These are phyloP conservation scores for Prosopocoilus inquinatus DNA, from an alignment of 2,888 invertebrate genomes.

Conservation along the genomic window DNA sequence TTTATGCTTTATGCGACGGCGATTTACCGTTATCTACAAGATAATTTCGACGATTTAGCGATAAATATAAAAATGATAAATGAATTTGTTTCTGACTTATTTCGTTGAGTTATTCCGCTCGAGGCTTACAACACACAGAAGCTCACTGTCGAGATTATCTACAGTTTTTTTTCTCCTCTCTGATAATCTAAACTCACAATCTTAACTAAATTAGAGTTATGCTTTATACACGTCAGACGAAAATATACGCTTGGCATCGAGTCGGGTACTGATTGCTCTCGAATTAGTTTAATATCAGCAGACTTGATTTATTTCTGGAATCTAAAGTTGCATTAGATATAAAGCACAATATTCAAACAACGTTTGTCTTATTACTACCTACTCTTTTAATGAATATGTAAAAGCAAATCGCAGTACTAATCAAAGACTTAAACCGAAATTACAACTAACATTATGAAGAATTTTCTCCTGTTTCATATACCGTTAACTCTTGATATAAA, in stretches of 20 bases:
- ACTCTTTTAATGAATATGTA: no score
- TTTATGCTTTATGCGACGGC: no score
- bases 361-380: no score
- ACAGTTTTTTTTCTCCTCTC: neutral
- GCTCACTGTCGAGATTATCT: conserved; percentile 15
- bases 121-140: conserved; percentile 8
- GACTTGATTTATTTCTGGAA: neutral
- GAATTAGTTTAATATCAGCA: neutral
- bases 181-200: conserved; percentile 1
- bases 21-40: neutral
- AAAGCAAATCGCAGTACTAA: no score
- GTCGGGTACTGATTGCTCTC: neutral
- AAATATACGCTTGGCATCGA: conserved; percentile 4
- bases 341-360: no score
- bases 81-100: conserved; percentile 1
- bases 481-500: no score
- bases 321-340: no score
- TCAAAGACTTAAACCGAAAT: no score
- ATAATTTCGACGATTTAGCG: neutral
- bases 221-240: conserved; percentile 15
- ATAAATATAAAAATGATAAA: neutral
- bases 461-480: no score
- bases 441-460: no score
- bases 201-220: conserved; percentile 13
- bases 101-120: conserved; percentile 1